Evolutionary conservation across 2,797 vertebrate species (phyloP).

Genomic region (Anomalospiza imberbis): DNA sequence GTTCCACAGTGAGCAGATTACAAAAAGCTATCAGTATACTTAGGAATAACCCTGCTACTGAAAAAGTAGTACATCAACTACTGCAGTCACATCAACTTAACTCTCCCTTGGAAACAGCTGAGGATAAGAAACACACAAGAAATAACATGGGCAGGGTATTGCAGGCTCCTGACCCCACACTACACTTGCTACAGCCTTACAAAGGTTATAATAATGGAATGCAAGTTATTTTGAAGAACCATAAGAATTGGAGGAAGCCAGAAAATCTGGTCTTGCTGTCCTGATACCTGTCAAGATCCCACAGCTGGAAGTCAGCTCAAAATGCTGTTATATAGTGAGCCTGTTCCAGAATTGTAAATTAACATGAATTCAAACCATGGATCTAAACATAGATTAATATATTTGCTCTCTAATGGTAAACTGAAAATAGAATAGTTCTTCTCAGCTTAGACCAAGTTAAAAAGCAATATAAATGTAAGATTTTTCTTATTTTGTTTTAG

Average conservation of each 20-base stretch:
- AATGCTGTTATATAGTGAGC: background rate
- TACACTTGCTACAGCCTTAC: background rate
- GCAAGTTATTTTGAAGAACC: background rate
- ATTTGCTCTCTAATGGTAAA: background rate
- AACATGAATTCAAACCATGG: background rate
- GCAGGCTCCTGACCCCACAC: background rate
- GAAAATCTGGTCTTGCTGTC: background rate
- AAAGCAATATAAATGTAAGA: background rate
- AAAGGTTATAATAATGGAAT: background rate
- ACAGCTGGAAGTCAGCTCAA: slow-evolving; percentile 2
- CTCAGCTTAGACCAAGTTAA: background rate
- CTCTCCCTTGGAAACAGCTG: background rate
- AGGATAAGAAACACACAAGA: background rate
- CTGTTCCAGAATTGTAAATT: slow-evolving; percentile 8
- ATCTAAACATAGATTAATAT: slow-evolving; percentile 7
- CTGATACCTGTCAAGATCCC: slow-evolving; percentile 16
- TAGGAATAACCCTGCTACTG: background rate
- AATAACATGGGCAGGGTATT: background rate
- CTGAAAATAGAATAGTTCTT: background rate
- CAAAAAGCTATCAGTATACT: background rate
- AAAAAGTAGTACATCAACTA: background rate
- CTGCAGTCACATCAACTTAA: background rate
- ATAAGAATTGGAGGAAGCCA: background rate
- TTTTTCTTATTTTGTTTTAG: background rate
- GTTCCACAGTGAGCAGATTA: background rate